Evolutionary conservation across 2,888 invertebrate species (phyloP).

Genomic region (Hirtodrosophila duncani): DNA sequence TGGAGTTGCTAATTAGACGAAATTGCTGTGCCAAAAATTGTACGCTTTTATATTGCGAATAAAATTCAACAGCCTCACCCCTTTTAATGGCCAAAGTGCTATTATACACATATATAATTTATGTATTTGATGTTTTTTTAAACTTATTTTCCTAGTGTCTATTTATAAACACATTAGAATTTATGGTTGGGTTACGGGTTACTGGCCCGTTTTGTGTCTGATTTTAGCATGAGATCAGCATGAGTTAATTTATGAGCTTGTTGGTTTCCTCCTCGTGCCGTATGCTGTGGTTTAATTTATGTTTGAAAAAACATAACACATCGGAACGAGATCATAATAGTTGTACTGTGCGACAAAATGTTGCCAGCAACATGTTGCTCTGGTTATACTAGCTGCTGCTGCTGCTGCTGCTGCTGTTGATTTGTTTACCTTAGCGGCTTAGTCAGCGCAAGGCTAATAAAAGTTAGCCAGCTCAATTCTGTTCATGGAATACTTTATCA

Average conservation of each 20-base stretch:
- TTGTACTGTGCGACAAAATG: conserved; percentile 15
- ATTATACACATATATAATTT: conserved; percentile 63
- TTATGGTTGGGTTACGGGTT: conserved; percentile 61
- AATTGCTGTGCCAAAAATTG: too few species aligned
- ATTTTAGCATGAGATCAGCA: conserved; percentile 61
- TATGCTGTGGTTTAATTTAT: conserved; percentile 32
- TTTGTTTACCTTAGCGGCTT: conserved; percentile 32
- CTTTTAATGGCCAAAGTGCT: conserved; percentile 42
- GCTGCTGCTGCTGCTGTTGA: too few species aligned
- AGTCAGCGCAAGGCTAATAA: conserved; percentile 6
- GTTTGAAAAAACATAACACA: conserved; percentile 34
- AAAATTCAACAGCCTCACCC: conserved; percentile 1
- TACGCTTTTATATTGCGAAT: conserved; percentile 1
- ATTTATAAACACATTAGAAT: conserved; percentile 67
- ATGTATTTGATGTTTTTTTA: conserved; percentile 29
- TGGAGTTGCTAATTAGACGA: conserved; percentile 8
- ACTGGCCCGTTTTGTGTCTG: conserved; percentile 37
- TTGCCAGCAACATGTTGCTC: conserved; percentile 16
- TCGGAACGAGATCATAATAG: conserved; percentile 8
- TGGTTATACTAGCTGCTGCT: too few species aligned
- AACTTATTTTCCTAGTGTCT: conserved; percentile 34
- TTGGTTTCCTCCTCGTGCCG: conserved; percentile 23
- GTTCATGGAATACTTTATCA: conserved; percentile 14
- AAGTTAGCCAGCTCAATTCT: conserved; percentile 23
- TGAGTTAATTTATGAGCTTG: conserved; percentile 50